Percentiles rank a stretch among this genome's conserved stretches.
Evolutionary conservation across 2,797 vertebrate genomes (phyloP).

Genomic region (Eulemur coronatus): DNA sequence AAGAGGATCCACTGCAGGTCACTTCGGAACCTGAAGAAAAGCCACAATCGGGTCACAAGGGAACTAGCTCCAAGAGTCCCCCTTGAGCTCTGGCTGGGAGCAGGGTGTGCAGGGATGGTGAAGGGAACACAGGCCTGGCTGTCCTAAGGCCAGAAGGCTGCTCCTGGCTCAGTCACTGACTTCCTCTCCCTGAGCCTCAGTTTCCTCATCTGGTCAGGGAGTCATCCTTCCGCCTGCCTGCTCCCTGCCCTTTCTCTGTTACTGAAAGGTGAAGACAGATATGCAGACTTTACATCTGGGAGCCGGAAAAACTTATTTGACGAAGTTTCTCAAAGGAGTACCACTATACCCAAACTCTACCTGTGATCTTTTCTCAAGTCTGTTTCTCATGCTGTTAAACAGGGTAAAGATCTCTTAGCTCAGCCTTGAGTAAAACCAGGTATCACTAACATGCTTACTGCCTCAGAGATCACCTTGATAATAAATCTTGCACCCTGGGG

Average conservation of each 20-base stretch:
- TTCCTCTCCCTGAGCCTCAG: neutral
- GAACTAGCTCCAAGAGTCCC: neutral
- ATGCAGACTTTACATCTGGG: neutral
- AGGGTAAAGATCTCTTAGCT: neutral
- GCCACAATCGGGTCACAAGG: neutral
- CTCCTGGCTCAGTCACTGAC: neutral
- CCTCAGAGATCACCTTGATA: neutral
- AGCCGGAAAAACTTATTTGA: neutral
- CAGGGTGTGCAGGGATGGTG: too few relatives aligned
- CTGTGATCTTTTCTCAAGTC: neutral
- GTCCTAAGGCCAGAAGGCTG: neutral
- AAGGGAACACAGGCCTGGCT: neutral
- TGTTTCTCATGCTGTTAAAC: neutral
- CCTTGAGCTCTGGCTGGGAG: neutral
- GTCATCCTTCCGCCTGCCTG: neutral
- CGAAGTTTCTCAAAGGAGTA: neutral
- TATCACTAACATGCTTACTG: neutral
- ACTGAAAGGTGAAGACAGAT: neutral
- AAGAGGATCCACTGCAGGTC: slow-evolving; percentile 91
- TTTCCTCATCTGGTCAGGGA: neutral
- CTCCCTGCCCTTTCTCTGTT: neutral
- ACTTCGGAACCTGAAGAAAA: slow-evolving; percentile 87
- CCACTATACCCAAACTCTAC: neutral
- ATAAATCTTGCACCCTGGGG: neutral
- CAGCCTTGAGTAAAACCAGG: neutral